Evolutionary conservation across 2,797 vertebrate genomes (phyloP), one percentile per base, ranked within the genome.

Genomic region (Chromis chromis): DNA sequence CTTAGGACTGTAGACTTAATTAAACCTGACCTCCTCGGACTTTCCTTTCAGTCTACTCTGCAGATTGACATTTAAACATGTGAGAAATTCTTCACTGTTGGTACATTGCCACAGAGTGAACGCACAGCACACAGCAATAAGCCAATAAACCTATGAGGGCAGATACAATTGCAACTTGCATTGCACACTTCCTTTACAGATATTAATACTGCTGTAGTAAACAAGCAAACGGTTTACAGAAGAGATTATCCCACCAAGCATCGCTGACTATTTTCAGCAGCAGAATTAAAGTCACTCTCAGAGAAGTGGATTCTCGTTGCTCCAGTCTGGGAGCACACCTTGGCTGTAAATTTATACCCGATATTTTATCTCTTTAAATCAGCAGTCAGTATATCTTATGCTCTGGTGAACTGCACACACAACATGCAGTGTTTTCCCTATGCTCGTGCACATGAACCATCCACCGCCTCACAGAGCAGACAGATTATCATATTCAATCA

Each of bases 1-100:
- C 62, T 87, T 70, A 83, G 55, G 59, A 71, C 58, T 56, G 31
- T 46, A 31, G 61, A 73, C 75, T 69, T 73, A 79, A 83, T 81
- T 79, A 76, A 84, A 83, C 31, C 31, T 42, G 54, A 78, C 64
- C 70, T 48, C 69, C 42, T 57, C 49, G 42, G 27, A 76, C 70
- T 81, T 74, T 58, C 64, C 55, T 50, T 57, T 71, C 25, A 1
- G n/a, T 63, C 33, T 36, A 36, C 50, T 56, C 56, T 53, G 44
- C 64, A 70, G 52, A 76, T 3, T 74, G 54, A 53, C 55, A 66
- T 50, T 78, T 25, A 82, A 55, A 71, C 39, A 75, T 59, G 53
- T 25, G 50, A 74, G 25, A 75, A 62, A 52, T 33, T 28, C 6
- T 70, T 76, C 25, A 58, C 24, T 1, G 1, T 57, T 56, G 44